A percentile compares a stretch with the other conserved stretches of the same genome.
Evolutionary conservation across 2,797 vertebrate species (phyloP).

Genomic region (Helicolenus hilgendorfi): DNA sequence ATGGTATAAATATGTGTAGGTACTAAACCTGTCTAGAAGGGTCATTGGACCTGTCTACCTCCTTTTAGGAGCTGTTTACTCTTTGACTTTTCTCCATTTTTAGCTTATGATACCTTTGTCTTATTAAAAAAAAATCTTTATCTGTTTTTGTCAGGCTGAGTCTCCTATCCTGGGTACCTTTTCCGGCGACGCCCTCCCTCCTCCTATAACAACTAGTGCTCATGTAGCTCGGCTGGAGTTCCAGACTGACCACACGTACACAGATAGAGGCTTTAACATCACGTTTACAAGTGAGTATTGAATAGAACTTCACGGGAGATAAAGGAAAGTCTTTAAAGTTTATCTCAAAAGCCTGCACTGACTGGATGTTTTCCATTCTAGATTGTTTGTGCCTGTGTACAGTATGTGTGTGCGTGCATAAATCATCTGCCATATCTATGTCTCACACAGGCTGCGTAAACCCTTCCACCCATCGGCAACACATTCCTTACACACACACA

Average conservation of each 20-base stretch:
- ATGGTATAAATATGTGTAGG: too few species aligned
- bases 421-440: slow-evolving; percentile 52
- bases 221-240: slow-evolving; percentile 97
- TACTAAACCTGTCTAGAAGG: slow-evolving; percentile 5
- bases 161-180: slow-evolving; percentile 97
- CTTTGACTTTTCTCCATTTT: neutral
- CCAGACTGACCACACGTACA: slow-evolving; percentile 98
- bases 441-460: slow-evolving; percentile 45
- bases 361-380: slow-evolving; percentile 17
- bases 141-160: slow-evolving; percentile 86
- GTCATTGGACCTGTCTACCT: neutral
- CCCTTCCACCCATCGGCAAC: slow-evolving; percentile 26
- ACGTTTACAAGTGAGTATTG: slow-evolving; percentile 96
- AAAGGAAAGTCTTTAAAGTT: slow-evolving; percentile 24
- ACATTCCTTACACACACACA: slow-evolving; percentile 14
- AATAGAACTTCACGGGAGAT: neutral
- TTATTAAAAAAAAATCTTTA: neutral
- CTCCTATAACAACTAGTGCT: slow-evolving; percentile 97
- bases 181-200: slow-evolving; percentile 95
- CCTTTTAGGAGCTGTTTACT: neutral
- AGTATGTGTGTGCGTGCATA: slow-evolving; percentile 12
- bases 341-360: slow-evolving; percentile 7
- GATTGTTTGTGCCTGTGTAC: slow-evolving; percentile 2
- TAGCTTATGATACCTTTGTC: neutral
- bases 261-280: slow-evolving; percentile 98